Base-by-base conservation (phyloP, 2,113 vertebrate genomes). In the Chamaetylas fuelleborni region DNA sequence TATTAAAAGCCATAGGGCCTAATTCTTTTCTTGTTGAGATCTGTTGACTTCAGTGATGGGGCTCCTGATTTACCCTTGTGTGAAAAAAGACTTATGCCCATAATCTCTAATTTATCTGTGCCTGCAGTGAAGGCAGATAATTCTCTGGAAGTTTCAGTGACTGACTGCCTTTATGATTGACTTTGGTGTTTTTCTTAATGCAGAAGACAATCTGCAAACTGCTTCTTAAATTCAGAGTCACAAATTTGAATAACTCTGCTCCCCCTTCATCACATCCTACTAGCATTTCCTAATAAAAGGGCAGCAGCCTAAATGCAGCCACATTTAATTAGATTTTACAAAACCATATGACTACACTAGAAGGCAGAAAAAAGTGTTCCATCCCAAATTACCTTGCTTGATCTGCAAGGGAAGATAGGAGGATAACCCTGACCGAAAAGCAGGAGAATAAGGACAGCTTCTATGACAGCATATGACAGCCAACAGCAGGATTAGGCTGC, bases 41-140 rank as follows among this genome's bases (percentile, higher is more conserved):
- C 73, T 74, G 89, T 94, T 95, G 72, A 88, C 91, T 92, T 91
- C 70, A 80, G 78, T 89, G 81, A 91, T 87, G 81, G 50, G 42
- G 70, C 50, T 93, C 19, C 61, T 72, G 91, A 93, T 96, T 85
- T 94, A 91, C 61, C 60, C 81, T 92, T 72, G 40, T 74, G 70
- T 2, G 0, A 79, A 89, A 94, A 92, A 82, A 91, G 69, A 65
- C 36, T 96, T 95, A 92, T 50, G 28, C 65, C 83, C n/a, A 9
- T 92, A 95, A 95, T 95, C 93, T 96, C 72, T 95, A 92, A 93
- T 96, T 95, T 95, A 95, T 95, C 94, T 97, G 50, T 91, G 92
- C 91, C 86, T 96, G 81, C 65, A 95, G 95, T 93, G 65, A 94
- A 95, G 65, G 24, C 83, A 96, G 94, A 97, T 93, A 95, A 95